phyloP scores from a whole-genome alignment of 2,113 vertebrate species.

The Chauna torquata region DNA sequence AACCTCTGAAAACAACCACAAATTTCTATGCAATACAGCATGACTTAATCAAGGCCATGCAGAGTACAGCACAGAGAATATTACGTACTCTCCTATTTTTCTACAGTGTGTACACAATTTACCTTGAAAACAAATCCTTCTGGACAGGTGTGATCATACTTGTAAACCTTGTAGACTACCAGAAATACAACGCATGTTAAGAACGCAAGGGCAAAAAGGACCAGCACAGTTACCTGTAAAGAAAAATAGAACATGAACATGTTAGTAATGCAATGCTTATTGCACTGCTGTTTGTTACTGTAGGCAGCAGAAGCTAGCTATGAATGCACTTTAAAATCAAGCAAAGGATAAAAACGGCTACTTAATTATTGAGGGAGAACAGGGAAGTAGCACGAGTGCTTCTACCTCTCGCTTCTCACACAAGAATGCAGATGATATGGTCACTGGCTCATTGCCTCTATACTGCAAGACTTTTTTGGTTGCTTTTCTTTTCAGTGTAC shows the following conservation, averaged over 20 bases:
- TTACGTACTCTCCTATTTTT: background rate
- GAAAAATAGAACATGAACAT: background rate
- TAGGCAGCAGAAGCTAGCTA: background rate
- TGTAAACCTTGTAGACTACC: slow-evolving; percentile 98
- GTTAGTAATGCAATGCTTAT: background rate
- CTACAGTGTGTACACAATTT: background rate
- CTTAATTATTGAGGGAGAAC: background rate
- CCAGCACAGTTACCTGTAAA: slow-evolving; percentile 89
- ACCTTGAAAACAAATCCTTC: slow-evolving; percentile 93
- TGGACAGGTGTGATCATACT: slow-evolving; percentile 94
- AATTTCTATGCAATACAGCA: background rate
- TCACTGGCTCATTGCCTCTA: background rate
- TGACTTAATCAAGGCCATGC: background rate
- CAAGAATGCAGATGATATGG: background rate
- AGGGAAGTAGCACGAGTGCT: background rate
- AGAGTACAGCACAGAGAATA: background rate
- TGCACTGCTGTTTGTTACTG: background rate
- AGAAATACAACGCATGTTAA: slow-evolving; percentile 94
- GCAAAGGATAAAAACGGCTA: background rate
- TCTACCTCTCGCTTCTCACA: background rate
- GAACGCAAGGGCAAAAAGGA: slow-evolving; percentile 93
- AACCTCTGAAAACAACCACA: background rate
- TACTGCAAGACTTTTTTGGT: background rate
- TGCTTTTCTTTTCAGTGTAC: background rate
- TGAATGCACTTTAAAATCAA: background rate